Percentiles rank a stretch among this genome's conserved stretches.
Evolutionary conservation across 2,888 invertebrate species (phyloP).

Genomic region (Euzetes globulus): DNA sequence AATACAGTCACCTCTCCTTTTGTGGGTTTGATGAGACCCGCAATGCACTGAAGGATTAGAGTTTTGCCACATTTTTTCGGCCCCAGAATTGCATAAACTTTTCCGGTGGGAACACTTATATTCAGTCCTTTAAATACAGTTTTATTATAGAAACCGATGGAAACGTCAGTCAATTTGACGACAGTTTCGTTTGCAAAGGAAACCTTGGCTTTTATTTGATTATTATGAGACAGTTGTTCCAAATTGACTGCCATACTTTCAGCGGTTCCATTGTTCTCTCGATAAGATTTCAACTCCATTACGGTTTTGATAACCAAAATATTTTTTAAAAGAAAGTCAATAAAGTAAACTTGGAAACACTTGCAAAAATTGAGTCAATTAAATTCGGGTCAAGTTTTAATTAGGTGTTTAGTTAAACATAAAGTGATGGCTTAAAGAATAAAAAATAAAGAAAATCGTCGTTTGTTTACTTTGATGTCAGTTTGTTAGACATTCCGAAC

Average conservation of each 20-base stretch:
- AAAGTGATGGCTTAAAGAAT: neutral
- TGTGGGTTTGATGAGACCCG: constrained; percentile 10
- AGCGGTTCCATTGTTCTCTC: neutral
- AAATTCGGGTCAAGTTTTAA: too few relatives aligned
- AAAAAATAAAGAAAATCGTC: too few relatives aligned
- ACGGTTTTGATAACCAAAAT: neutral
- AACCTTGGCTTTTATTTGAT: neutral
- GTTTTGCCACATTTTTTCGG: constrained; percentile 5
- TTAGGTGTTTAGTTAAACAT: neutral
- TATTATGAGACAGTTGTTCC: neutral
- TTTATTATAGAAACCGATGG: neutral
- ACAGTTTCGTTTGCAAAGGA: neutral
- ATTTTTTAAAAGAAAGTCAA: too few relatives aligned
- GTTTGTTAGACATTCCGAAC: too few relatives aligned
- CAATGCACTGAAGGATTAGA: constrained; percentile 16
- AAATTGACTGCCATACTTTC: neutral
- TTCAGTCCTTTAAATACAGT: constrained; percentile 2
- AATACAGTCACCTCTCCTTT: neutral
- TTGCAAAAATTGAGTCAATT: too few relatives aligned
- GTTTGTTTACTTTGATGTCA: too few relatives aligned
- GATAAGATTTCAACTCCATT: constrained; percentile 11
- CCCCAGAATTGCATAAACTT: constrained; percentile 13
- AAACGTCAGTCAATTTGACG: constrained; percentile 5
- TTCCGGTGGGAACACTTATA: constrained; percentile 13
- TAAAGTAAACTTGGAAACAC: too few relatives aligned